Evolutionary conservation across 2,888 invertebrate species (phyloP).

Genomic region (Clanis bilineata): DNA sequence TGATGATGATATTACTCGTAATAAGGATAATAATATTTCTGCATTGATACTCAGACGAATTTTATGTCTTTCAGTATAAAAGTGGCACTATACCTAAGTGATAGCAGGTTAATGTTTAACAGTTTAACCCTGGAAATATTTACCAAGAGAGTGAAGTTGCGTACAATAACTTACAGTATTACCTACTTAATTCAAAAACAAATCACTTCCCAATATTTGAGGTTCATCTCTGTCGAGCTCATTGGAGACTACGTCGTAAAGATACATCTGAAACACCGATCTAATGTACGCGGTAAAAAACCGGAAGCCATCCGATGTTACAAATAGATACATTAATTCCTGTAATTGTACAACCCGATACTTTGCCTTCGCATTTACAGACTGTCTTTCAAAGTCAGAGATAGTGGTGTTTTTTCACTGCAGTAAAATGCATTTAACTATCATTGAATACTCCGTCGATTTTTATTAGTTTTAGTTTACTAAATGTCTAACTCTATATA

Average conservation of each 20-base stretch:
- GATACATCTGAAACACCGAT: conserved; percentile 9
- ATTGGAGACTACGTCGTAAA: neutral
- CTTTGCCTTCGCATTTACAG: conserved; percentile 31
- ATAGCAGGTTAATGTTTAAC: no score
- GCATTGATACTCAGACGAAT: no score
- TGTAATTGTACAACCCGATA: conserved; percentile 67
- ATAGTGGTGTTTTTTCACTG: neutral
- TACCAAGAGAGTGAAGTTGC: no score
- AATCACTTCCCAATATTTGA: neutral
- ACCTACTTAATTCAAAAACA: neutral
- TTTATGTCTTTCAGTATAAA: no score
- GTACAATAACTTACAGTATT: no score
- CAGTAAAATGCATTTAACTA: neutral
- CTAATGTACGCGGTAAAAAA: conserved; percentile 47
- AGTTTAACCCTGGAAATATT: no score
- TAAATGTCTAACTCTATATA: no score
- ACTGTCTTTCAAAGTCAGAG: conserved; percentile 7
- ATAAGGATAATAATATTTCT: no score
- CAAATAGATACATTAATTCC: conserved; percentile 75
- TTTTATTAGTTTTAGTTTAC: no score
- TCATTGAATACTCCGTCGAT: neutral
- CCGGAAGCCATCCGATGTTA: conserved; percentile 62
- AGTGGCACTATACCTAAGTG: no score
- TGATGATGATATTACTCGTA: no score
- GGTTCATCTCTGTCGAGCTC: neutral